phyloP scores from a whole-genome alignment of 1,140 invertebrate species.

The Andrena cerasifolii region DNA sequence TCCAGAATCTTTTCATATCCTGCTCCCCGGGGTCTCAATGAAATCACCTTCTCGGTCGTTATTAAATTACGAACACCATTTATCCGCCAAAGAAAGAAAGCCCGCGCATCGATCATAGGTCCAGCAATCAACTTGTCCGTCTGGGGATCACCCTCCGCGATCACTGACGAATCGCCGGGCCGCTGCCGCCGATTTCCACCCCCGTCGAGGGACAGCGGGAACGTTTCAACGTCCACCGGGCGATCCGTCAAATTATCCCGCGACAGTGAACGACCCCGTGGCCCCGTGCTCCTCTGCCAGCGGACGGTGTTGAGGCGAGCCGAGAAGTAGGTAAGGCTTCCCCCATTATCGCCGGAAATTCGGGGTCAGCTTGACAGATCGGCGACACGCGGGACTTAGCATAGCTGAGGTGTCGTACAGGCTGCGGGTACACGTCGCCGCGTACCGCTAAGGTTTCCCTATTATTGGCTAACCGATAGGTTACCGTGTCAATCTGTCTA shows the following conservation, averaged over 20 bases:
- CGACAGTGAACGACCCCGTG: neutral
- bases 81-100: too few relatives aligned
- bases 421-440: conserved; percentile 36
- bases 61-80: too few relatives aligned
- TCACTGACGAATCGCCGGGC: too few relatives aligned
- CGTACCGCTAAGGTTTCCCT: conserved; percentile 69
- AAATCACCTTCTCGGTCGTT: too few relatives aligned
- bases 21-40: too few relatives aligned
- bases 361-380: conserved; percentile 35
- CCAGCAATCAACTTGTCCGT: too few relatives aligned
- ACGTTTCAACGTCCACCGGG: neutral
- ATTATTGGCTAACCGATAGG: conserved; percentile 75
- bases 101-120: too few relatives aligned
- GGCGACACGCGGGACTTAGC: conserved; percentile 64
- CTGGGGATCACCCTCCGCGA: too few relatives aligned
- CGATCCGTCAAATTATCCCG: conserved; percentile 14
- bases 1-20: too few relatives aligned
- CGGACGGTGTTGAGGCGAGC: neutral
- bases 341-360: conserved; percentile 50
- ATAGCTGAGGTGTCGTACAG: conserved; percentile 53
- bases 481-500: conserved; percentile 75
- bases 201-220: neutral
- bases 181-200: too few relatives aligned
- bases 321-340: conserved; percentile 4
- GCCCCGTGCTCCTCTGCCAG: neutral